These are phyloP conservation scores for Gymnoscopelus braueri DNA, from an alignment of 2,797 vertebrate genomes.

Conservation along the genomic window DNA sequence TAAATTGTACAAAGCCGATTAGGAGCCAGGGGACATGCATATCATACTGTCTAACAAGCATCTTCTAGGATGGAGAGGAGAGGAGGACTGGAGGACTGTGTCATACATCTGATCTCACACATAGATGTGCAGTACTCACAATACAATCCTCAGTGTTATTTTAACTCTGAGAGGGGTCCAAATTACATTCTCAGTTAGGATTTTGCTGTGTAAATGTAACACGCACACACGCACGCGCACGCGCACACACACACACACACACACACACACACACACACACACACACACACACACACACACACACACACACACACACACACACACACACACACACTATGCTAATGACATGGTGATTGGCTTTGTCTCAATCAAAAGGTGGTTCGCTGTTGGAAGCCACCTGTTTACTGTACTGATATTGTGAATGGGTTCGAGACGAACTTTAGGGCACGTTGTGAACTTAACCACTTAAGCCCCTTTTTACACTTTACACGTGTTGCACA, in stretches of 20 bases:
- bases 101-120: slow-evolving; percentile 18
- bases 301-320: slow-evolving; percentile 13
- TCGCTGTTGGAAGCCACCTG: too few relatives aligned
- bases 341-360: too few relatives aligned
- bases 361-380: too few relatives aligned
- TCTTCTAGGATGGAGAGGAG: slow-evolving; percentile 25
- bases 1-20: slow-evolving; percentile 28
- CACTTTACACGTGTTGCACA: too few relatives aligned
- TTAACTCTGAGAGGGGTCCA: too few relatives aligned
- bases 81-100: slow-evolving; percentile 14
- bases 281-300: not conserved
- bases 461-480: too few relatives aligned
- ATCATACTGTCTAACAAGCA: slow-evolving; percentile 47
- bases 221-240: slow-evolving; percentile 14
- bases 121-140: not conserved
- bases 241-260: slow-evolving; percentile 20
- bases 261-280: not conserved
- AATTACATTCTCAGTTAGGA: too few relatives aligned
- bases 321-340: slow-evolving; percentile 5
- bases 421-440: too few relatives aligned
- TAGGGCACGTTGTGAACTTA: too few relatives aligned
- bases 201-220: not conserved
- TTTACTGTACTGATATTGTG: too few relatives aligned
- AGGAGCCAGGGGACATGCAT: slow-evolving; percentile 13
- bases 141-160: too few relatives aligned